Evolutionary conservation across 2,888 invertebrate species (phyloP), one percentile per base, ranked within the genome.

Genomic region (Agrochola litura): DNA sequence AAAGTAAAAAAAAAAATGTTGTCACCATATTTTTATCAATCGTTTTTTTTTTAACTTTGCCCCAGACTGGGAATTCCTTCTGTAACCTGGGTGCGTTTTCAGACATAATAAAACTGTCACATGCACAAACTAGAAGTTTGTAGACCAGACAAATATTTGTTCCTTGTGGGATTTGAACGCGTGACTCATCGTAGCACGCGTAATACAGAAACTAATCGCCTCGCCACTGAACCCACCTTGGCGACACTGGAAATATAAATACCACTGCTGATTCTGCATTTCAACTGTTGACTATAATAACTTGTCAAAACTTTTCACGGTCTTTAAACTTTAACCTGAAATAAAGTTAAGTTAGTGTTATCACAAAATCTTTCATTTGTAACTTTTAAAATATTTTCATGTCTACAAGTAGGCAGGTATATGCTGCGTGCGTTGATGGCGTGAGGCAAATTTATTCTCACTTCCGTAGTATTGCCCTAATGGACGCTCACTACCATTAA

Each of bases 391-490:
- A 86, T 63, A 73, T 80, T 77, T 83, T 72, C 56, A 79, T 84
- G 46, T 66, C 41, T 56, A 41, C 37, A 37, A 77, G 76, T 71
- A 60, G 14, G n/a, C 56, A 56, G n/a, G 6, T 37, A 82, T 77
- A 79, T 75, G 72, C 56, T 43, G 63, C 74, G 74, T 82, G 71
- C 63, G 76, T 67, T 68, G 79, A 73, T 88, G 72, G 86, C 88
- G 89, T 86, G 87, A 76, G 74, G 82, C 6, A 81, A 86, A 87
- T 82, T 84, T 84, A 86, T 87, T 86, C 82, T 82, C 58, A 63
- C 79, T 88, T 88, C 88, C 88, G 87, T 80, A 81, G 82, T 81
- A 83, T 76, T 81, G 76, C 65, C 81, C 83, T 85, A 88, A 87
- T 86, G 79, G 77, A 73, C 81, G 61, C 78, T 68, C 78, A 76